Percentiles rank a stretch among this genome's conserved stretches.
Evolutionary conservation across 2,888 invertebrate species (phyloP).

Genomic region (Dasysyrphus albostriatus): DNA sequence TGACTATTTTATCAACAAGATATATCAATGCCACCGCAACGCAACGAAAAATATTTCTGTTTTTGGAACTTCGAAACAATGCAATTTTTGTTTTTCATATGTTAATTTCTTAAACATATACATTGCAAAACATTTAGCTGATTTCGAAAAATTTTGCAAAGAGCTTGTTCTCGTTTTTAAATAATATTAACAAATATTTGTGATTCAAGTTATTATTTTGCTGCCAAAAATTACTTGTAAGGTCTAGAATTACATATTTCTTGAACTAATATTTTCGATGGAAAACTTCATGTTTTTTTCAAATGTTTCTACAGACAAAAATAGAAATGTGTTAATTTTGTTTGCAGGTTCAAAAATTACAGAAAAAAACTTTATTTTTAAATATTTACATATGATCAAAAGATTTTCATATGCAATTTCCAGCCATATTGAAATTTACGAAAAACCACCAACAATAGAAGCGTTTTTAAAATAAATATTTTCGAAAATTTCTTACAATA

Average conservation of each 20-base stretch:
- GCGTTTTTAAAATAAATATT: conserved; percentile 30
- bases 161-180: not conserved
- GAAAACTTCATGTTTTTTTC: not conserved
- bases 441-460: conserved; percentile 30
- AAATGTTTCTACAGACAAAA: not conserved
- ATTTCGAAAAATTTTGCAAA: not conserved
- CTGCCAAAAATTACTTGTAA: not conserved
- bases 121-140: not conserved
- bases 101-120: too few relatives aligned
- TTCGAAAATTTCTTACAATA: conserved; percentile 25
- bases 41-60: too few relatives aligned
- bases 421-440: conserved; percentile 24
- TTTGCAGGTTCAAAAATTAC: not conserved
- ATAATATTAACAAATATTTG: not conserved
- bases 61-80: too few relatives aligned
- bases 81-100: too few relatives aligned
- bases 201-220: not conserved
- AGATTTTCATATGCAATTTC: conserved; percentile 24
- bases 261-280: not conserved
- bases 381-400: conserved; percentile 33
- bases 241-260: not conserved
- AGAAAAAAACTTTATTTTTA: not conserved
- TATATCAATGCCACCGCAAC: too few relatives aligned
- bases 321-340: conserved; percentile 15
- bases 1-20: too few relatives aligned